Evolutionary conservation across 1,140 invertebrate species (phyloP), one percentile per base, ranked within the genome.

Genomic region (Drosophila pachea): DNA sequence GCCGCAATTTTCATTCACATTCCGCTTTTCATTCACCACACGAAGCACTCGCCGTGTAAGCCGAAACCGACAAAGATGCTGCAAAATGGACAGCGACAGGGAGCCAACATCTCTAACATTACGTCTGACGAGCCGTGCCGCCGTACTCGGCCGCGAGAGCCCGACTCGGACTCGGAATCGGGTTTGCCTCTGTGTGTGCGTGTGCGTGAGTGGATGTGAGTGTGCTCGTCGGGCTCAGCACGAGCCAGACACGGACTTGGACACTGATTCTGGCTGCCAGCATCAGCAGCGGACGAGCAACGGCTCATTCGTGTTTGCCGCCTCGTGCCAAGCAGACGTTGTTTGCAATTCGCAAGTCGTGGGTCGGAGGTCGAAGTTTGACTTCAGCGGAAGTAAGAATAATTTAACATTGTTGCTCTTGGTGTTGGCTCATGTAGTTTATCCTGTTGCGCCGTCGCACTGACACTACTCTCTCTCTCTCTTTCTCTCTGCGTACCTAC

Each of bases 381-480:
- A 48, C 60, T 64, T 40, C 82, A 76, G 59, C 76, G 79, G 76
- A 84, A 86, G 79, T 84, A 84, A 84, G 79, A 69, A 84, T 86
- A 79, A 56, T 70, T 63, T 78, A 74, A 48, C 40, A 56, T 55
- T 84, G 32, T 9, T 71, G 40, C 42, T 33, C 45, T 55, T 78
- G 32, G 1, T 7, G 8, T 11, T 9, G 50, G 45, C 42, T 56
- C 31, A 22, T 69, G 52, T 16, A 32, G 35, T 63, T 66, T 33
- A 84, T 86, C 76, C 79, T 73, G 79, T 84, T 84, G 81, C 79
- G 79, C 79, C 79, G 79, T 66, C 79, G 81, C 79, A 84, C 50
- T 86, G 43, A 64, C 45, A 45, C n/a, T 35, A 55, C 11, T n/a
- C n/a, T n/a, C 40, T 43, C 40, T 43, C n/a, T 7, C 40, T 43